Evolutionary conservation across 2,797 vertebrate species (phyloP).

Genomic region (Bucorvus abyssinicus): DNA sequence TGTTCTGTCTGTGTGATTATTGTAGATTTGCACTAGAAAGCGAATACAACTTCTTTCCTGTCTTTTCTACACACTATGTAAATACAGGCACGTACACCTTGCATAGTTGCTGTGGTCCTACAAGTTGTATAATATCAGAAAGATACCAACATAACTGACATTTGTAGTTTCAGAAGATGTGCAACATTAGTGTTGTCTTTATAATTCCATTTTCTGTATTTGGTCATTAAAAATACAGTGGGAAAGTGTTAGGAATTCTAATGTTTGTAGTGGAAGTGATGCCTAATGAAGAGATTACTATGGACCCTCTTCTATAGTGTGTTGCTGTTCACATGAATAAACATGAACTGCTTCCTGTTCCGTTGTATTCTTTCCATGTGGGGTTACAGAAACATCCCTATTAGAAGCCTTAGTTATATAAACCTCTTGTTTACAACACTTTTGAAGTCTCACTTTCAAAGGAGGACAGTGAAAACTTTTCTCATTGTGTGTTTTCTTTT

Average conservation of each 20-base stretch:
- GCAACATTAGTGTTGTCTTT: background rate
- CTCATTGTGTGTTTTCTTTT: background rate
- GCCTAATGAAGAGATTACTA: background rate
- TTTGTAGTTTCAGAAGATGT: background rate
- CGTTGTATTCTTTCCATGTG: conserved; percentile 33
- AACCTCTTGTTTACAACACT: background rate
- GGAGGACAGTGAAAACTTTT: background rate
- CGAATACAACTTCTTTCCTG: conserved; percentile 40
- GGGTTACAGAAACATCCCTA: background rate
- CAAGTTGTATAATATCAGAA: background rate
- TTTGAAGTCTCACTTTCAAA: background rate
- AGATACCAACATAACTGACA: background rate
- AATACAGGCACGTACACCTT: conserved; percentile 26
- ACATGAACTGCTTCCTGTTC: conserved; percentile 9
- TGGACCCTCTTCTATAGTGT: conserved; percentile 9
- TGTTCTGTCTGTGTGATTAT: conserved; percentile 80
- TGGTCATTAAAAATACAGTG: background rate
- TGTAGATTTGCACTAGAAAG: conserved; percentile 69
- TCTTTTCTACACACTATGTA: conserved; percentile 20
- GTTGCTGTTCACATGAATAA: conserved; percentile 48
- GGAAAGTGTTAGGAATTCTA: background rate
- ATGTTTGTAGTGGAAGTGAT: background rate
- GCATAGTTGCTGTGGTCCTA: background rate
- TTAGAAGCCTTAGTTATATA: background rate
- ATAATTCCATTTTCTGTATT: background rate